Evolutionary conservation across 2,888 invertebrate species (phyloP).

Genomic region (Drosophila melanosoma): DNA sequence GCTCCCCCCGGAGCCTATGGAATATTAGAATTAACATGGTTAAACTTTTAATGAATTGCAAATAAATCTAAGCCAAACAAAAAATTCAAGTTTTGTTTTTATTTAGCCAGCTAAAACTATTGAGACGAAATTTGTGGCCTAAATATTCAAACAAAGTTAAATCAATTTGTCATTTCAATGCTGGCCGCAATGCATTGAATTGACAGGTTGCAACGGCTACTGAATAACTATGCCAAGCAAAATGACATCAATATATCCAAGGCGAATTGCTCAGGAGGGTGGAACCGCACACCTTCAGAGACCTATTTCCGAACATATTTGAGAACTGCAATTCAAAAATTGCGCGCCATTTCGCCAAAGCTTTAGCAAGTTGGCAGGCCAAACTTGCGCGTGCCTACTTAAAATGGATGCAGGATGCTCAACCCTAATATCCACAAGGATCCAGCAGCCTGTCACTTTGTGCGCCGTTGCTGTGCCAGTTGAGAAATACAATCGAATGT

Average conservation of each 20-base stretch:
- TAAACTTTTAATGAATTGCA: slow-evolving; percentile 6
- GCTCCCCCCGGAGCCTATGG: slow-evolving; percentile 67
- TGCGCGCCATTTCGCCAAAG: slow-evolving; percentile 40
- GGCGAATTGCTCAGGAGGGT: background rate
- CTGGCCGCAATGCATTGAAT: background rate
- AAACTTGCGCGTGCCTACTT: slow-evolving; percentile 38
- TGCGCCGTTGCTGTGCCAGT: slow-evolving; percentile 72
- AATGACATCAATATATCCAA: slow-evolving; percentile 22
- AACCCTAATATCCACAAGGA: slow-evolving; percentile 59
- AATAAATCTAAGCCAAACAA: slow-evolving; percentile 21
- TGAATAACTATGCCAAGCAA: slow-evolving; percentile 38
- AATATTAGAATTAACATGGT: slow-evolving; percentile 26
- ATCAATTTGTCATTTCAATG: slow-evolving; percentile 20
- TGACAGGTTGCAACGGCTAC: slow-evolving; percentile 28
- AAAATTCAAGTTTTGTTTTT: slow-evolving; percentile 10
- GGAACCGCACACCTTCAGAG: background rate
- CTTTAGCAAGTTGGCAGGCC: slow-evolving; percentile 58
- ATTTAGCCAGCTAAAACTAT: slow-evolving; percentile 7
- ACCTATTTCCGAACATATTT: background rate
- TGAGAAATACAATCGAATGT: slow-evolving; percentile 72
- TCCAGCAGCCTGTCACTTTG: slow-evolving; percentile 72
- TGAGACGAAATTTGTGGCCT: slow-evolving; percentile 16
- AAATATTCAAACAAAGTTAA: slow-evolving; percentile 6
- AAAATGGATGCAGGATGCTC: slow-evolving; percentile 43
- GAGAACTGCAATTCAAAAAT: slow-evolving; percentile 29